Conservation (phyloP, 2,888 invertebrate genomes). For the Synergus gifuensis region DNA sequence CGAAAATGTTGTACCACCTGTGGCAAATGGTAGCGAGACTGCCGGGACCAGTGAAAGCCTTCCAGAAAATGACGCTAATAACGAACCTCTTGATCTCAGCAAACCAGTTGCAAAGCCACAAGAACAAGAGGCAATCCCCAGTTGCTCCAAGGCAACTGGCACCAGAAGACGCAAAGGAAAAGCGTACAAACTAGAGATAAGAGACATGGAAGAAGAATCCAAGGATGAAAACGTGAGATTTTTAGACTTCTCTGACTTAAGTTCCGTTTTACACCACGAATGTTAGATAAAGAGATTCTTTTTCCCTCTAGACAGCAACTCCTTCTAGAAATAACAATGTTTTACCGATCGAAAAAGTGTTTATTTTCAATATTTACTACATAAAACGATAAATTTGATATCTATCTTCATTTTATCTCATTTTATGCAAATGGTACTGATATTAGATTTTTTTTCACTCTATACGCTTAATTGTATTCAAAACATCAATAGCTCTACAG, state of each 20-base stretch:
- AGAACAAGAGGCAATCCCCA: constrained; percentile 45
- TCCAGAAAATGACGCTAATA: constrained; percentile 65
- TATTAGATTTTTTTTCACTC: not conserved
- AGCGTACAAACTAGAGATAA: constrained; percentile 88
- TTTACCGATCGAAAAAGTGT: too few relatives aligned
- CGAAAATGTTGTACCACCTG: too few relatives aligned
- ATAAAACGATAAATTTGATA: too few relatives aligned
- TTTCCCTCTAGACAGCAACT: too few relatives aligned
- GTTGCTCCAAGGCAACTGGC: constrained; percentile 47
- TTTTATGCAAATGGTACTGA: too few relatives aligned
- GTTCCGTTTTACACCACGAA: not conserved
- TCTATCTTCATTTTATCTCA: too few relatives aligned
- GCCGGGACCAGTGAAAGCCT: not conserved
- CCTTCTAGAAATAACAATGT: too few relatives aligned
- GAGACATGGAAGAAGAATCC: constrained; percentile 77
- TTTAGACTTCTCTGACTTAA: not conserved
- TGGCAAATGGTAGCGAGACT: too few relatives aligned
- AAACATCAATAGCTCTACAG: too few relatives aligned
- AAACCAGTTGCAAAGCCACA: constrained; percentile 62
- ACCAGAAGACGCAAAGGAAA: constrained; percentile 89
- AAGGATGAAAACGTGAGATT: constrained; percentile 71
- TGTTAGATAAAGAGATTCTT: too few relatives aligned
- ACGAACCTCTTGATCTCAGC: constrained; percentile 71
- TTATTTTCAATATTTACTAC: too few relatives aligned
- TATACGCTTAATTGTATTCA: too few relatives aligned